Percentiles rank a stretch among this genome's conserved stretches.
Evolutionary conservation across 2,113 vertebrate genomes (phyloP).

Genomic region (Piaya cayana): DNA sequence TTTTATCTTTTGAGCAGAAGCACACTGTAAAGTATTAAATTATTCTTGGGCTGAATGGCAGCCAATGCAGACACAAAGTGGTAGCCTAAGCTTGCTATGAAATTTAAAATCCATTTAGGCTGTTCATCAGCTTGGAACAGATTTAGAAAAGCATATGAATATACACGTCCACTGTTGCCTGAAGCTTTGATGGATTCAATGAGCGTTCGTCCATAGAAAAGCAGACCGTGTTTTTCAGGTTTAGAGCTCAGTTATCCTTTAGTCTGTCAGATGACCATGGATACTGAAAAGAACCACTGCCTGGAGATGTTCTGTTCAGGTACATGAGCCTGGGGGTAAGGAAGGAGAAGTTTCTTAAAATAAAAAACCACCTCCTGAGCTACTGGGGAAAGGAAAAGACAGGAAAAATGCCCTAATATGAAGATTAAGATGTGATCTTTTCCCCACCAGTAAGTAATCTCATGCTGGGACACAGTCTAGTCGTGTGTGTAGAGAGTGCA

Average conservation of each 20-base stretch:
- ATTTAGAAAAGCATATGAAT: slow-evolving; percentile 62
- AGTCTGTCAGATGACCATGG: not conserved
- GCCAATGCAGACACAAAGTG: slow-evolving; percentile 7
- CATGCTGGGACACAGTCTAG: not conserved
- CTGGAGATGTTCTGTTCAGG: not conserved
- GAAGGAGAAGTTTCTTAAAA: not conserved
- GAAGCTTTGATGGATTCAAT: slow-evolving; percentile 43
- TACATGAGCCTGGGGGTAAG: not conserved
- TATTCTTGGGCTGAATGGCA: slow-evolving; percentile 42
- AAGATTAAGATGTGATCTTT: not conserved
- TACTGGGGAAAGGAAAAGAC: not conserved
- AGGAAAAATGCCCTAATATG: not conserved
- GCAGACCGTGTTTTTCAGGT: slow-evolving; percentile 14
- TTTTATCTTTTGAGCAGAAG: slow-evolving; percentile 31
- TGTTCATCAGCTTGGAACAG: slow-evolving; percentile 67
- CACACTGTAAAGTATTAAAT: not conserved
- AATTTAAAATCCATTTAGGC: slow-evolving; percentile 67
- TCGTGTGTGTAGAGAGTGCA: accelerated
- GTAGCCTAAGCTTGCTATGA: slow-evolving; percentile 54
- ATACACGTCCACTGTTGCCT: slow-evolving; percentile 2
- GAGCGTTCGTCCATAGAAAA: not conserved
- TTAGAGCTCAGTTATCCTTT: not conserved
- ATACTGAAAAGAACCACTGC: not conserved
- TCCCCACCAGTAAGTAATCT: not conserved
- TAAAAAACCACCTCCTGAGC: not conserved